These are phyloP conservation scores for Ispidina lecontei DNA, from an alignment of 2,797 vertebrate species.

Conservation along the genomic window DNA sequence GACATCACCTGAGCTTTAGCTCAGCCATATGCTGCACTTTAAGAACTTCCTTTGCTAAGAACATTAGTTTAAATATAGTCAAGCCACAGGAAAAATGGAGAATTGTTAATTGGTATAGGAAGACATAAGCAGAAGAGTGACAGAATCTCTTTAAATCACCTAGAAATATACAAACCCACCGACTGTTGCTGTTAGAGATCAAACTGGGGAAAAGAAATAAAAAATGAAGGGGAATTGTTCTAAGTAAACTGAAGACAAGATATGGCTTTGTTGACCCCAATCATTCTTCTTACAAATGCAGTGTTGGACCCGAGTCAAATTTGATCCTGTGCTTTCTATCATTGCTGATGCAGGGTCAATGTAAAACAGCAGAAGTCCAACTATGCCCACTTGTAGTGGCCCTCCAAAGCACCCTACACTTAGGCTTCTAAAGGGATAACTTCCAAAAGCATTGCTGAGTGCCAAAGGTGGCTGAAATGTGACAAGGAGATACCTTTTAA, in stretches of 20 bases:
- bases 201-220: neutral
- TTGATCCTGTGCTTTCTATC: neutral
- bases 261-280: neutral
- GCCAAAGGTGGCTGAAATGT: neutral
- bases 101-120: neutral
- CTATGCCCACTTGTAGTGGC: neutral
- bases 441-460: neutral
- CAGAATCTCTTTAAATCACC: neutral
- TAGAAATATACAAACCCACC: neutral
- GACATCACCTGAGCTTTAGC: neutral
- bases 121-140: neutral
- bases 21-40: neutral
- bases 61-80: neutral
- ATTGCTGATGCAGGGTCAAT: neutral
- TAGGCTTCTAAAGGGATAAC: neutral
- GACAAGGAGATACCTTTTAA: neutral
- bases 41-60: neutral
- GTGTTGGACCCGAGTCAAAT: neutral
- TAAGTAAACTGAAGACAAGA: conserved; percentile 9
- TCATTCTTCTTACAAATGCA: neutral
- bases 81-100: neutral
- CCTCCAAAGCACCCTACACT: neutral
- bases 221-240: neutral
- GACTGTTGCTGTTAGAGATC: neutral
- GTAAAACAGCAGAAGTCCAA: neutral